Conservation (phyloP, 2,888 invertebrate genomes). For the Gymnosoma rotundatum region DNA sequence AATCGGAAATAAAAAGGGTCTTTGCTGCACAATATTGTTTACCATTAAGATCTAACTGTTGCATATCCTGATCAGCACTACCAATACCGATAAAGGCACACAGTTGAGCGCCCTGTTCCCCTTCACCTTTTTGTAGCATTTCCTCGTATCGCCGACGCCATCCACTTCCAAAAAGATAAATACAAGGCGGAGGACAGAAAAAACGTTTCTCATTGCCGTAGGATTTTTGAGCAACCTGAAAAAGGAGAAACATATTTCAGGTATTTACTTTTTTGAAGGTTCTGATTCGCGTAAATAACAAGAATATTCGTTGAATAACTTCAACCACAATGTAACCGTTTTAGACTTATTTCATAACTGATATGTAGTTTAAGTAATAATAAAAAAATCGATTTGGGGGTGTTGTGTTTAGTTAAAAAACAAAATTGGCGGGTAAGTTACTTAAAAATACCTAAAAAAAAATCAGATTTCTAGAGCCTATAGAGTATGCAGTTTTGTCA, state of each 20-base stretch:
- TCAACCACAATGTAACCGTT: too few species aligned
- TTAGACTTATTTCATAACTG: too few species aligned
- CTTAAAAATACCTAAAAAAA: too few species aligned
- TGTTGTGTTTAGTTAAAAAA: too few species aligned
- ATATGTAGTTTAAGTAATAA: too few species aligned
- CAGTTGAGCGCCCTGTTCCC: conserved; percentile 95
- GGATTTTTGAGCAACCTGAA: conserved; percentile 97
- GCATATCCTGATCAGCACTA: conserved; percentile 99
- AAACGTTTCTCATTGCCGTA: conserved; percentile 99
- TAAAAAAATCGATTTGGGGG: too few species aligned
- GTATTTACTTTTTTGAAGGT: too few species aligned
- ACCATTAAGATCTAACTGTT: conserved; percentile 98
- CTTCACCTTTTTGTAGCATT: conserved; percentile 94
- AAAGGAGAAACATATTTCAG: conserved; percentile 31
- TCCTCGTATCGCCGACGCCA: conserved; percentile 98
- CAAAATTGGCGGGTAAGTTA: too few species aligned
- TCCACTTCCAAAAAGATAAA: conserved; percentile 98
- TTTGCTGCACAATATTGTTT: conserved; percentile 99
- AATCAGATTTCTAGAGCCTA: too few species aligned
- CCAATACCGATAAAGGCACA: conserved; percentile 99
- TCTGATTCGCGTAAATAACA: too few species aligned
- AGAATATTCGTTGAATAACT: too few species aligned
- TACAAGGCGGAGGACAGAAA: conserved; percentile 99
- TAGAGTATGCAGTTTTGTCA: too few species aligned
- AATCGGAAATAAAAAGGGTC: conserved; percentile 99